Conservation (phyloP, 2,888 invertebrate genomes). For the Temnothorax rugatulus region DNA sequence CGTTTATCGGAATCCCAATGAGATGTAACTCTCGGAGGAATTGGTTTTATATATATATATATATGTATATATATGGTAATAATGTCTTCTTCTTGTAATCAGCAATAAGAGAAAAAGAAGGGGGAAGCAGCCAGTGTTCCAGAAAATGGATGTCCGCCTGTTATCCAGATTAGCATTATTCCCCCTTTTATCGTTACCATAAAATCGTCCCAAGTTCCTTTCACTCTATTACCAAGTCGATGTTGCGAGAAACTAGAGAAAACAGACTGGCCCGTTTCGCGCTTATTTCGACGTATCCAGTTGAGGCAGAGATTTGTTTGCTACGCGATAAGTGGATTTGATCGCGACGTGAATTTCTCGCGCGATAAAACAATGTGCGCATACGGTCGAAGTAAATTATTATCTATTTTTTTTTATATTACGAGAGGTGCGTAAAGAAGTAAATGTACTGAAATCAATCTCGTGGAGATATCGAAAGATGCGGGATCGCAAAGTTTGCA, state of each 20-base stretch:
- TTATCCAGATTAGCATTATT: conserved; percentile 65
- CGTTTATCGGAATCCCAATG: conserved; percentile 55
- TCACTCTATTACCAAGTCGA: conserved; percentile 26
- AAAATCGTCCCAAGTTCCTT: conserved; percentile 29
- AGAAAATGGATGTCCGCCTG: conserved; percentile 62
- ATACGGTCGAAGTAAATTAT: neutral
- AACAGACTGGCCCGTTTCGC: neutral
- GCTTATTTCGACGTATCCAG: conserved; percentile 11
- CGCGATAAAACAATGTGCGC: neutral
- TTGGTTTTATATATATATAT: conserved; percentile 46
- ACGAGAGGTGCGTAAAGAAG: neutral
- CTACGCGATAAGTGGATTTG: neutral
- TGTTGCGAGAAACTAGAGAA: conserved; percentile 34
- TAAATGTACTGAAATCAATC: neutral
- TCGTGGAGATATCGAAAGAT: neutral
- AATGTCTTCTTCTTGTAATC: conserved; percentile 58
- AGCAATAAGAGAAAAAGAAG: conserved; percentile 56
- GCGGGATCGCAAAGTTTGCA: neutral
- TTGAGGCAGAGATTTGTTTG: conserved; percentile 4
- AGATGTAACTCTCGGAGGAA: conserved; percentile 54
- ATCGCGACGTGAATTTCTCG: neutral
- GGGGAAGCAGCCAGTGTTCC: conserved; percentile 16
- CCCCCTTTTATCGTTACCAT: conserved; percentile 31
- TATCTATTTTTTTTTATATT: neutral
- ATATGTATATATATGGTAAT: conserved; percentile 49